These are phyloP conservation scores for Teleiodes luculella DNA, from an alignment of 2,888 invertebrate species.

Conservation along the genomic window DNA sequence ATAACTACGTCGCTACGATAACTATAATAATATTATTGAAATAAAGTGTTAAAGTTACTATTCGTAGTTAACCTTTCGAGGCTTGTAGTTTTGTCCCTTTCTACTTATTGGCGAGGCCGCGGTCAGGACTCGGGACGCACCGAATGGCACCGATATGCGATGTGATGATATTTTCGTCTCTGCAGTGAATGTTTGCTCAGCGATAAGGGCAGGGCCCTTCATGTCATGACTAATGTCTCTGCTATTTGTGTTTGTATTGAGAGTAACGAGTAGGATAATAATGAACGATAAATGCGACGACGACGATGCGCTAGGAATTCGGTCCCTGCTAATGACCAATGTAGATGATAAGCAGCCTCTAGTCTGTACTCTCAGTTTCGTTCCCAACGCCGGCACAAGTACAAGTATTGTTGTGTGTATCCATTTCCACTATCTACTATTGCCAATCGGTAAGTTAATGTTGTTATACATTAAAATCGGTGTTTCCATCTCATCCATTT, in stretches of 20 bases:
- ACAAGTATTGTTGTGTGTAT: conserved; percentile 15
- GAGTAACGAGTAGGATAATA: conserved; percentile 57
- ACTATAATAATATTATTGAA: no score
- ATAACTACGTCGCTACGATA: no score
- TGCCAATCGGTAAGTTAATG: conserved; percentile 3
- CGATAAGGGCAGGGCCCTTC: conserved; percentile 51
- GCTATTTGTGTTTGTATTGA: conserved; percentile 57
- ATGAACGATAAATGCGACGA: conserved; percentile 53
- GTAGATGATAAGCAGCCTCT: conserved; percentile 39
- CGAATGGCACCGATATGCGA: no score
- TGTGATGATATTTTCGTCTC: conserved; percentile 33
- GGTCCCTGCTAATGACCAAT: conserved; percentile 48
- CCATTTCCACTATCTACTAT: conserved; percentile 1
- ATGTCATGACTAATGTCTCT: conserved; percentile 61
- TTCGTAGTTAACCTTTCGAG: conserved; percentile 6
- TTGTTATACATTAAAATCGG: no score
- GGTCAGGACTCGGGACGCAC: not conserved
- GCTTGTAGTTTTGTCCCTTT: conserved; percentile 9
- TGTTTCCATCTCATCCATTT: no score
- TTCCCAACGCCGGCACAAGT: conserved; percentile 34
- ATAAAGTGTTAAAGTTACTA: conserved; percentile 2
- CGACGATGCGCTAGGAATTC: conserved; percentile 54
- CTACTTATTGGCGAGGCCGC: conserved; percentile 15
- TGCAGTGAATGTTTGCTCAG: conserved; percentile 39
- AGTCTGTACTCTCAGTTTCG: conserved; percentile 46